Evolutionary conservation across 2,113 vertebrate species (phyloP), one percentile per base, ranked within the genome.

Genomic region (Poeciliopsis occidentalis): DNA sequence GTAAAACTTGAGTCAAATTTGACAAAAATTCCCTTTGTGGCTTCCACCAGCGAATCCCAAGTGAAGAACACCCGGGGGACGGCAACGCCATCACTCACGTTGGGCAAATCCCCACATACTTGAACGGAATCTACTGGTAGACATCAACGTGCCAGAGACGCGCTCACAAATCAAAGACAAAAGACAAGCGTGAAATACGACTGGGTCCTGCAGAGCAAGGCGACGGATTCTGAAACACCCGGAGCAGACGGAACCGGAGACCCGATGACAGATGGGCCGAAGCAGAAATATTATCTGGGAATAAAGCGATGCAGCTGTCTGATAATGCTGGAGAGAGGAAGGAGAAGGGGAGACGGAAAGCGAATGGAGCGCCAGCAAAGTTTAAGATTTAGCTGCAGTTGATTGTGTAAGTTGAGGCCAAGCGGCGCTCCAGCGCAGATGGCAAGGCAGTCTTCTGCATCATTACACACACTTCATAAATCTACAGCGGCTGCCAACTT

Each of bases 301-400:
- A 51, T 44, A 73, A 78, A 83, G 29, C 34, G 82, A 76, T 83
- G 75, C 88, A 85, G 88, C 75, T 82, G 84, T 79, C 12, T 78
- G 79, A 60, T 76, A 26, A 79, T 39, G 79, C 82, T 69, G 72
- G 80, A 78, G n/a, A n/a, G 34, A 71, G 71, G 75, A 72, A 74
- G 41, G 60, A 67, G 60, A 70, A 71, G 22, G 31, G 41, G 24
- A 60, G 47, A 60, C 1, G 29, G 70, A 67, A 62, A 44, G 37
- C 27, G 60, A 24, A 44, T 66, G 60, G 29, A 17, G 19, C 5
- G 79, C 51, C 30, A 39, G 69, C 17, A 75, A 67, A 7, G 34
- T 69, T 62, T 72, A 27, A 61, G 75, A 76, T 61, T 81, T 41
- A 76, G 61, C 69, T 74, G 73, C 76, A 77, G 70, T 63, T 11